Evolutionary conservation across 2,113 vertebrate species (phyloP).

Genomic region (Spea multiplicata): DNA sequence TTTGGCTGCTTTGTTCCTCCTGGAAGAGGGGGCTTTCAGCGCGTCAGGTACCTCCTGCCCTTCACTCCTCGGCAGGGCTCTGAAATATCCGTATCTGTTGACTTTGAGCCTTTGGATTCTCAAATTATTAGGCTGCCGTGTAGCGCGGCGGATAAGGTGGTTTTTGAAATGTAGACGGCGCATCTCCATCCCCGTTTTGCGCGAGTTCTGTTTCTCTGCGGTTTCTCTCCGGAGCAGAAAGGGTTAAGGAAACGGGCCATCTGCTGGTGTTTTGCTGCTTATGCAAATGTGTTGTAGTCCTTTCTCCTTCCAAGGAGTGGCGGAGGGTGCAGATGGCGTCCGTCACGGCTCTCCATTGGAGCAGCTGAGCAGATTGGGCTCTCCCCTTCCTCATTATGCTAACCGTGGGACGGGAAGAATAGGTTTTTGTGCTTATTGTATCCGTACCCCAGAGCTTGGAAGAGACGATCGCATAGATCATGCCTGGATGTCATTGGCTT

Average conservation of each 20-base stretch:
- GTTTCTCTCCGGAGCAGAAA: background rate
- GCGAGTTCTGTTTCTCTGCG: background rate
- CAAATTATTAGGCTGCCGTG: background rate
- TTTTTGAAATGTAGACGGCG: too few species aligned
- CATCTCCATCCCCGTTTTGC: too few species aligned
- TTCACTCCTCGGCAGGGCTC: too few species aligned
- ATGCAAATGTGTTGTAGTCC: conserved; percentile 26
- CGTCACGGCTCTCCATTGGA: too few species aligned
- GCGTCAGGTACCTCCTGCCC: too few species aligned
- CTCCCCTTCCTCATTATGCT: conserved; percentile 27
- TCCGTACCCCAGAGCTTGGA: background rate
- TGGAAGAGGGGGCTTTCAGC: background rate
- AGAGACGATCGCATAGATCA: background rate
- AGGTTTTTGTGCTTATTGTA: conserved; percentile 24
- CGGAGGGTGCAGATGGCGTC: too few species aligned
- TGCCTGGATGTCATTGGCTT: background rate
- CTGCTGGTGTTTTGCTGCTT: conserved; percentile 30
- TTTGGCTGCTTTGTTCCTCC: background rate
- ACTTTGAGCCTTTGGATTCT: background rate
- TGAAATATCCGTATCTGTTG: background rate
- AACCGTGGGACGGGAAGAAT: background rate
- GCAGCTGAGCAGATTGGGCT: background rate
- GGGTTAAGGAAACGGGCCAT: conserved; percentile 18
- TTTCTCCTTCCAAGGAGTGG: conserved; percentile 12
- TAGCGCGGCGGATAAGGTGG: too few species aligned